Evolutionary conservation across 1,140 invertebrate species (phyloP), one percentile per base, ranked within the genome.

Genomic region (Acromyrmex charruanus): DNA sequence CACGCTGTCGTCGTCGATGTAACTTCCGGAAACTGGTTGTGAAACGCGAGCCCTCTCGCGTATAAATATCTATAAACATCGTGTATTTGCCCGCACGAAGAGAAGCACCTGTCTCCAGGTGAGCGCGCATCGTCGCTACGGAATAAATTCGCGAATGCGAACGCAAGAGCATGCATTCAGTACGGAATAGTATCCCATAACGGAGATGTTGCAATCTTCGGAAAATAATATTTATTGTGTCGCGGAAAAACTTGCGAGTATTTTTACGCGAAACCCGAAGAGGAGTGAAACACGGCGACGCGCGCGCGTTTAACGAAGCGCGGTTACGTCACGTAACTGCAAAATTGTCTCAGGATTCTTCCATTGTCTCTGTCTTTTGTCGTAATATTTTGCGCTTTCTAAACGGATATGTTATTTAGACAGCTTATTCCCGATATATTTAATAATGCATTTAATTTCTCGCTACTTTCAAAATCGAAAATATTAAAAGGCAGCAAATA

Each of bases 11-110:
- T 18, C 28, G 59, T 25, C 25, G 39, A 16, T 12, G 25, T 75
- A 66, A 28, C n/a, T 59, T 63, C n/a, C 21, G 61, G 59, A 79
- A 77, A 77, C 44, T 49, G 74, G 63, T 77, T 85, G 59, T 85
- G 74, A 66, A 85, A 58, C 49, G 82, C 61, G 49, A 65, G 39
- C 21, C 51, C 49, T 65, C 51, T 79, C 74, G 16, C 74, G 69
- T 84, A 84, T 84, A 84, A 84, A 84, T 51, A 84, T 84, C 80
- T 84, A 84, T 63, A 84, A 84, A 84, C 80, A 84, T 5, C 39
- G 69, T 51, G n/a, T 75, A 61, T 84, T 84, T 75, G 55, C 14
- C 31, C 25, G 28, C 39, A 28, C 53, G 2, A 2, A 80, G 69
- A 61, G 55, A 51, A 58, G 69, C 58, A 84, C 80, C 80, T 84